phyloP scores from a whole-genome alignment of 2,797 vertebrate species.

The Bradypodion ventrale region DNA sequence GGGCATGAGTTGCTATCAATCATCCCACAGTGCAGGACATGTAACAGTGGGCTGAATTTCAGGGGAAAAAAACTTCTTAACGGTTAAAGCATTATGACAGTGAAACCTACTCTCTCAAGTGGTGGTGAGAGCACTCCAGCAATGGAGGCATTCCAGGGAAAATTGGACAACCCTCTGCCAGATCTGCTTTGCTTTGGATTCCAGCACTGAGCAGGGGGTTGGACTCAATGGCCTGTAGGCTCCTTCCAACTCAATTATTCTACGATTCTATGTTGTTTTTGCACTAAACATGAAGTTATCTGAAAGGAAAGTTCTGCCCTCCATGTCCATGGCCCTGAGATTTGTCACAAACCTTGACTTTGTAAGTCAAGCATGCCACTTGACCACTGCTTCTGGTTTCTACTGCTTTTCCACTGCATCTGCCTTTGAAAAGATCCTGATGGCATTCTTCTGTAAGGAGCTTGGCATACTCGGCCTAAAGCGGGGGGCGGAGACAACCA shows the following conservation, averaged over 20 bases:
- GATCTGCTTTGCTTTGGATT: too few relatives aligned
- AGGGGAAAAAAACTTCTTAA: too few relatives aligned
- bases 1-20: not conserved
- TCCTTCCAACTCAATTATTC: not conserved
- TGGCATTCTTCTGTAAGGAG: slow-evolving; percentile 78
- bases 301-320: not conserved
- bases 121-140: too few relatives aligned
- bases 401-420: not conserved
- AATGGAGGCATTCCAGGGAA: too few relatives aligned
- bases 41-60: too few relatives aligned
- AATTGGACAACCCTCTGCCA: too few relatives aligned
- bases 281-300: not conserved
- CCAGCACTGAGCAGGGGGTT: too few relatives aligned
- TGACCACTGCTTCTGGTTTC: not conserved
- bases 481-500: slow-evolving; percentile 26
- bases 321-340: too few relatives aligned
- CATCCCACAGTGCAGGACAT: not conserved
- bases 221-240: too few relatives aligned
- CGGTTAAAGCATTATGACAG: too few relatives aligned
- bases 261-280: not conserved
- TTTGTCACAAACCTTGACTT: slow-evolving; percentile 17
- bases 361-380: slow-evolving; percentile 6
- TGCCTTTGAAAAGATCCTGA: slow-evolving; percentile 25
- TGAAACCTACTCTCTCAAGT: too few relatives aligned
- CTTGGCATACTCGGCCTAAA: slow-evolving; percentile 77